Conservation (phyloP, 2,113 vertebrate genomes). For the Burhinus bistriatus region DNA sequence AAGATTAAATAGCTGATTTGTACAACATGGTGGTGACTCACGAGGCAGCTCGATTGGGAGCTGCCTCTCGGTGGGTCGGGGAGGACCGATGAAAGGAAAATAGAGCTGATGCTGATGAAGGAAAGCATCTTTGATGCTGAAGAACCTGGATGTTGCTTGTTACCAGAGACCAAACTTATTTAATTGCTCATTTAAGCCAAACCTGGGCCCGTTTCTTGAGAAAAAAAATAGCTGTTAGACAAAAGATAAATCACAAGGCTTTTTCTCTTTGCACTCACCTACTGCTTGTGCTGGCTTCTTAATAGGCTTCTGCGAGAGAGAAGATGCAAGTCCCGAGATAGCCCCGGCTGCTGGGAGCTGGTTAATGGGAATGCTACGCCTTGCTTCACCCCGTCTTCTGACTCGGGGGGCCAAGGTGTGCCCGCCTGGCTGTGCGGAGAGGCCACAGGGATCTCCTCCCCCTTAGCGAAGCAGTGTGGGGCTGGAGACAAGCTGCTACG, state of each 20-base stretch:
- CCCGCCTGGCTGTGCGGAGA: accelerated
- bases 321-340: accelerated
- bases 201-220: neutral
- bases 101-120: neutral
- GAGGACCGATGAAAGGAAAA: neutral
- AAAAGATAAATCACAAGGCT: neutral
- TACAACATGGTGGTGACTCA: neutral
- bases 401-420: neutral
- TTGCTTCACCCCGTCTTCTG: neutral
- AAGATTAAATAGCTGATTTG: neutral
- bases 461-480: accelerated
- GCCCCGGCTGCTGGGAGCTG: neutral
- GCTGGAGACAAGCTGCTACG: neutral
- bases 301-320: neutral
- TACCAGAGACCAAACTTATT: neutral
- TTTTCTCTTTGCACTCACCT: neutral
- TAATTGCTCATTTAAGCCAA: neutral
- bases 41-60: neutral
- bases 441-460: neutral
- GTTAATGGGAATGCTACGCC: accelerated
- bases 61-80: neutral
- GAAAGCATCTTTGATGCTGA: neutral
- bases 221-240: neutral
- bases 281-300: neutral
- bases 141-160: neutral